Evolutionary conservation across 64 coral and sea anemone genomes (phyloP).

Genomic region (Catalaphyllia jardinei): DNA sequence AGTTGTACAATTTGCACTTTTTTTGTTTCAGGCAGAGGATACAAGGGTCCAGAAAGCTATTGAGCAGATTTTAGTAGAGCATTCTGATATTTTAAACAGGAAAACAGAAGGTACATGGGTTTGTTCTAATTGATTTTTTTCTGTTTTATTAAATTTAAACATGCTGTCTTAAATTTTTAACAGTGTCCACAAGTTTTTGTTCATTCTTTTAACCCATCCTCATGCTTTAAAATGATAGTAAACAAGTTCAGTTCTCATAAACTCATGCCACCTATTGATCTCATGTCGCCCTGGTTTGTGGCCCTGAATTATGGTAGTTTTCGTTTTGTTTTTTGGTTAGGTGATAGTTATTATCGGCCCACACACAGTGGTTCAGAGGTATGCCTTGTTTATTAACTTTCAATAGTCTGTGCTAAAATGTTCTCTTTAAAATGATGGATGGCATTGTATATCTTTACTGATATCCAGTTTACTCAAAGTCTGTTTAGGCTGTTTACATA

Average conservation of each 20-base stretch:
- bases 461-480: too few relatives aligned
- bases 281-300: too few relatives aligned
- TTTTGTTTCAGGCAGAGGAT: constrained; percentile 64
- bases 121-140: not conserved
- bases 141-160: not conserved
- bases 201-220: too few relatives aligned
- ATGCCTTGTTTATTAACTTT: not conserved
- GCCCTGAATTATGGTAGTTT: not conserved
- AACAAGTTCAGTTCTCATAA: too few relatives aligned
- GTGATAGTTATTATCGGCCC: constrained; percentile 7
- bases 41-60: constrained; percentile 58
- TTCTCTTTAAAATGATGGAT: too few relatives aligned
- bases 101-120: constrained; percentile 32
- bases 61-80: constrained; percentile 67
- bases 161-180: not conserved
- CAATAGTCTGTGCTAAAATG: too few relatives aligned
- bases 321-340: not conserved
- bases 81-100: constrained; percentile 64
- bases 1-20: too few relatives aligned
- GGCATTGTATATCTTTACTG: too few relatives aligned
- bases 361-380: constrained; percentile 73
- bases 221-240: too few relatives aligned
- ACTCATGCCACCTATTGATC: too few relatives aligned
- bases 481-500: too few relatives aligned
- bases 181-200: too few relatives aligned